A percentile compares a stretch with the other conserved stretches of the same genome.
Conservation (phyloP, 2,797 vertebrate species). For the Pangasius mekongensis region DNA sequence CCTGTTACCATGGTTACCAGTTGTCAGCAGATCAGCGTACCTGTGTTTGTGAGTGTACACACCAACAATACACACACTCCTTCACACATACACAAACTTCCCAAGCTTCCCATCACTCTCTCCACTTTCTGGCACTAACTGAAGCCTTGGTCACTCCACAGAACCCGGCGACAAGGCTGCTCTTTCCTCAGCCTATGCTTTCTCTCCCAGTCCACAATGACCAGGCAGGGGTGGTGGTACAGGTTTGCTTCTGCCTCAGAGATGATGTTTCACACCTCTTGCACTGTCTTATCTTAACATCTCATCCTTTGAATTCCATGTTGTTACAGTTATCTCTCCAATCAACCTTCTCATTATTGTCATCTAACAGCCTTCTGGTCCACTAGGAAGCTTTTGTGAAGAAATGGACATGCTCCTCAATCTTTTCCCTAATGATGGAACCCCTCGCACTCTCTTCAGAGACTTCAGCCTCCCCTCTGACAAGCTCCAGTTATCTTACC, state of each 20-base stretch:
- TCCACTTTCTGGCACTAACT: background rate
- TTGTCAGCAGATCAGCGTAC: constrained; percentile 71
- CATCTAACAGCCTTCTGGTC: background rate
- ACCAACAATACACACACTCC: background rate
- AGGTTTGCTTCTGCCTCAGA: background rate
- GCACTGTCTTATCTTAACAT: background rate
- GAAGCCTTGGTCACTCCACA: background rate
- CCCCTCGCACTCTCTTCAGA: background rate
- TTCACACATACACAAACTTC: background rate
- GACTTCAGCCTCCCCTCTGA: background rate
- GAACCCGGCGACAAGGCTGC: background rate
- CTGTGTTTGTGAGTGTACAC: constrained; percentile 69
- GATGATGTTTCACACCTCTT: background rate
- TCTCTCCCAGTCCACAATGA: background rate
- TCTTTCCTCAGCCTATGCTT: background rate
- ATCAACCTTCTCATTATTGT: background rate
- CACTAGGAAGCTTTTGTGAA: background rate
- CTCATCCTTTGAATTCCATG: background rate
- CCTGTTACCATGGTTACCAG: constrained; percentile 76
- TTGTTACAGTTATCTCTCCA: background rate
- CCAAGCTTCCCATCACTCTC: background rate
- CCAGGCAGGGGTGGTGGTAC: background rate
- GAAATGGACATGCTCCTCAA: background rate
- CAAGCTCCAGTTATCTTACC: background rate
- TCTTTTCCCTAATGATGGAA: no score